A percentile compares a stretch with the other conserved stretches of the same genome.
phyloP scores from a whole-genome alignment of 2,113 vertebrate species.

The Daphoenositta chrysoptera region DNA sequence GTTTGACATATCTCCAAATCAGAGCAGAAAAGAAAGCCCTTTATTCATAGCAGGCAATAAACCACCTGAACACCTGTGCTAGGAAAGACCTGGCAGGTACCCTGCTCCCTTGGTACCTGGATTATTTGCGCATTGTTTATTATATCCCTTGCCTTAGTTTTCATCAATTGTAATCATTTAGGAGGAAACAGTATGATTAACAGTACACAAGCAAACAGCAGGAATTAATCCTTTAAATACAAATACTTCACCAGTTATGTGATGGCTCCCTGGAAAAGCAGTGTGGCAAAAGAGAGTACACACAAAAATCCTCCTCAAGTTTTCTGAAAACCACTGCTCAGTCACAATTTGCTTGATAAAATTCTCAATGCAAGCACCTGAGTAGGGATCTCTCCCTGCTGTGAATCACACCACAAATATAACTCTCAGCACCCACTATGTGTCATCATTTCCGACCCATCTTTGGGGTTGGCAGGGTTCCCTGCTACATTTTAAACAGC shows the following conservation, averaged over 20 bases:
- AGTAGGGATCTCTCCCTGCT: not conserved
- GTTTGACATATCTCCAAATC: conserved; percentile 39
- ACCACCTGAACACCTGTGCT: conserved; percentile 51
- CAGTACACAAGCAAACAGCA: conserved; percentile 74
- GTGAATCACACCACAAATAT: not conserved
- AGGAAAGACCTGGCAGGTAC: conserved; percentile 60
- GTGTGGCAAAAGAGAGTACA: not conserved
- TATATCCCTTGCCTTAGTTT: conserved; percentile 67
- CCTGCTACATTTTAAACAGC: not conserved
- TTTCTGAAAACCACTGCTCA: conserved; percentile 7
- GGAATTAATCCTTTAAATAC: conserved; percentile 78
- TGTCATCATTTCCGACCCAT: not conserved
- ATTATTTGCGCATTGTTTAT: conserved; percentile 64
- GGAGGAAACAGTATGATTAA: conserved; percentile 70
- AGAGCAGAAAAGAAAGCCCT: conserved; percentile 13
- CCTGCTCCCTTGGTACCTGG: conserved; percentile 31
- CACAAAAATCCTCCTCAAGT: not conserved
- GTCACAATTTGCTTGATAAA: not conserved
- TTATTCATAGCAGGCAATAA: conserved; percentile 32
- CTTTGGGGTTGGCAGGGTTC: not conserved
- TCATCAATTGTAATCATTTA: conserved; percentile 75
- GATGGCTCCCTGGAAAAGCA: conserved; percentile 48
- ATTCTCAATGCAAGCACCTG: not conserved
- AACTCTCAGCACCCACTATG: not conserved
- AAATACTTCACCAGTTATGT: conserved; percentile 44